These are phyloP conservation scores for Octomys mimax DNA, from an alignment of 2,797 vertebrate species.

Conservation along the genomic window DNA sequence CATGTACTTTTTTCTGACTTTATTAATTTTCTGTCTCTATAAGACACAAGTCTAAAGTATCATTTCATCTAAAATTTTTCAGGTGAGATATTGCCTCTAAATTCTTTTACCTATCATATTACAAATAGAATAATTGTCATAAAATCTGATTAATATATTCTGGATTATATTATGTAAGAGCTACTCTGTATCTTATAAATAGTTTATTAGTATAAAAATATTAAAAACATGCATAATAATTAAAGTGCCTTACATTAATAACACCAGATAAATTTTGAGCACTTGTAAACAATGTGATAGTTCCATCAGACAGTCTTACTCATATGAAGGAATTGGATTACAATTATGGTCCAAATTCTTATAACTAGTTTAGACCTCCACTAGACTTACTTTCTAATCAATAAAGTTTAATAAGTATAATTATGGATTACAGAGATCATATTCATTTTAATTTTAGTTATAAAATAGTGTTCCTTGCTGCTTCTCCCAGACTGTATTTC, in stretches of 20 bases:
- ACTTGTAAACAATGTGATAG: neutral
- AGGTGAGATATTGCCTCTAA: conserved; percentile 63
- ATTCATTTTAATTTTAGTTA: neutral
- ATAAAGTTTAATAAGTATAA: neutral
- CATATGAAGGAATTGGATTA: neutral
- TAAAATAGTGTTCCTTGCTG: neutral
- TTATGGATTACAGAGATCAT: neutral
- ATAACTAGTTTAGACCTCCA: neutral
- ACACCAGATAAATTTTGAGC: neutral
- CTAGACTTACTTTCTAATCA: neutral
- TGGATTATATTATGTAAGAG: neutral
- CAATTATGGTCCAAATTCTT: neutral
- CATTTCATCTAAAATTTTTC: conserved; percentile 75
- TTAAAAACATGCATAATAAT: neutral
- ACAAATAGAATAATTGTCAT: conserved; percentile 50
- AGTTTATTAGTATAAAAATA: neutral
- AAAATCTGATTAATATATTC: conserved; percentile 71
- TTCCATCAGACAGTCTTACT: neutral
- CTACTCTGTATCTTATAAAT: neutral
- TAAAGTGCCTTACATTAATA: neutral
- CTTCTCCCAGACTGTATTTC: neutral
- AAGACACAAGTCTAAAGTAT: conserved; percentile 58
- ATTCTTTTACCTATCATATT: conserved; percentile 58
- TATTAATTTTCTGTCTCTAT: conserved; percentile 44
- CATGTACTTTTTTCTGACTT: neutral